Evolutionary conservation across 2,797 vertebrate species (phyloP), one percentile per base, ranked within the genome.

Genomic region (Chelon auratus): DNA sequence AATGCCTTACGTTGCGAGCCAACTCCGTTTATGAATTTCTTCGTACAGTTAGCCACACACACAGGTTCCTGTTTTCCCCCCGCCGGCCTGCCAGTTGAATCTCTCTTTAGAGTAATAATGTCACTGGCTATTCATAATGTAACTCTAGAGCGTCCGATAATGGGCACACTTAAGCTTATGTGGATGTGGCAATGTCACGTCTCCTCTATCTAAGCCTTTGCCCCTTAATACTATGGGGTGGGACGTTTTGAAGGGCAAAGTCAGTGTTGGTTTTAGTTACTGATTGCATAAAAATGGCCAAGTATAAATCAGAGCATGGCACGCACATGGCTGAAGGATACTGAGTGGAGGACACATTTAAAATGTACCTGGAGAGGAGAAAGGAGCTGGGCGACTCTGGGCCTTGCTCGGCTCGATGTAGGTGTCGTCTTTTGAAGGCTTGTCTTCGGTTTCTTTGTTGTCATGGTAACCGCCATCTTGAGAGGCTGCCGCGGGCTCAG

Each of bases 401-500:
- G 83, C 75, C 74, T 95, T 95, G 1, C 89, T 90, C 47, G 94
- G 81, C 30, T 93, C 88, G 47, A 92, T 87, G 90, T 93, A 96
- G 37, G 87, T 77, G 18, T 93, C 93, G 0, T 96, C 95, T 89
- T 97, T 99, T 0, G 93, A 78, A 66, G 93, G 92, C 6, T 90
- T 87, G 47, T 95, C 94, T 0, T 96, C 96, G 0, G 93, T 83
- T 75, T 96, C 96, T 93, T 94, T 96, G 87, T 96, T 94, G 0
- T 95, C 96, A 40, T 90, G 84, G 90, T 89, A 94, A 86, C 82
- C 88, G 87, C 93, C 87, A 0, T 96, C 95, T 54, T 95, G 96
- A 1, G 96, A 94, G 26, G 75, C 75, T 5, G 89, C 85, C 26
- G 72, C 51, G 0, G 94, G 87, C 7, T 93, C 93, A 1, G 93